A percentile compares a stretch with the other conserved stretches of the same genome.
Evolutionary conservation across 2,888 invertebrate species (phyloP).

Genomic region (Pocota personata): DNA sequence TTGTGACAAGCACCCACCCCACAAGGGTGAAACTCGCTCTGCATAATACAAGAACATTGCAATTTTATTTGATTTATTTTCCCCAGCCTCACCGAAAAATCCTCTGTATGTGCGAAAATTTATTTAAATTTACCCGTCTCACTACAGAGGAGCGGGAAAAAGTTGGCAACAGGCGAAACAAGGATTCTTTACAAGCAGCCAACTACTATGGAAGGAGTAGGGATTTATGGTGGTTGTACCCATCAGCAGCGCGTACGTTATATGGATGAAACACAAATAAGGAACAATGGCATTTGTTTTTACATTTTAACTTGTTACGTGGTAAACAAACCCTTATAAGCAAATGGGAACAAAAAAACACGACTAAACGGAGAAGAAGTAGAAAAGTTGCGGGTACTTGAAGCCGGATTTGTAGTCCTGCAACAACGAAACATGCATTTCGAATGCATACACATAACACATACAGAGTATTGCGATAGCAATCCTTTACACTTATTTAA

Average conservation of each 20-base stretch:
- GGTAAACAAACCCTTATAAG: slow-evolving; percentile 57
- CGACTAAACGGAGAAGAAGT: slow-evolving; percentile 34
- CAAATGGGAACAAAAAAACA: slow-evolving; percentile 13
- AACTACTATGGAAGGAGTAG: slow-evolving; percentile 9
- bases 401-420: slow-evolving; percentile 34
- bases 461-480: neutral
- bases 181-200: slow-evolving; percentile 8
- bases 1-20: slow-evolving; percentile 26
- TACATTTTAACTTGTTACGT: slow-evolving; percentile 71
- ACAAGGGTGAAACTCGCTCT: slow-evolving; percentile 33
- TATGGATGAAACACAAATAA: slow-evolving; percentile 37
- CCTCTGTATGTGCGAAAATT: slow-evolving; percentile 47
- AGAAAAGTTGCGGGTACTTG: slow-evolving; percentile 65
- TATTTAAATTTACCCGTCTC: slow-evolving; percentile 60
- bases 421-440: slow-evolving; percentile 27
- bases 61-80: slow-evolving; percentile 66
- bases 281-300: slow-evolving; percentile 63
- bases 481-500: slow-evolving; percentile 67
- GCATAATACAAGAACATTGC: slow-evolving; percentile 56
- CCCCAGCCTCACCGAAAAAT: neutral
- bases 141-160: neutral
- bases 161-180: slow-evolving; percentile 48
- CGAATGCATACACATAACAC: slow-evolving; percentile 13
- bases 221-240: slow-evolving; percentile 46
- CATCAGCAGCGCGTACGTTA: slow-evolving; percentile 44